Conservation (phyloP, 2,113 vertebrate genomes). For the Platycercus adscitus region DNA sequence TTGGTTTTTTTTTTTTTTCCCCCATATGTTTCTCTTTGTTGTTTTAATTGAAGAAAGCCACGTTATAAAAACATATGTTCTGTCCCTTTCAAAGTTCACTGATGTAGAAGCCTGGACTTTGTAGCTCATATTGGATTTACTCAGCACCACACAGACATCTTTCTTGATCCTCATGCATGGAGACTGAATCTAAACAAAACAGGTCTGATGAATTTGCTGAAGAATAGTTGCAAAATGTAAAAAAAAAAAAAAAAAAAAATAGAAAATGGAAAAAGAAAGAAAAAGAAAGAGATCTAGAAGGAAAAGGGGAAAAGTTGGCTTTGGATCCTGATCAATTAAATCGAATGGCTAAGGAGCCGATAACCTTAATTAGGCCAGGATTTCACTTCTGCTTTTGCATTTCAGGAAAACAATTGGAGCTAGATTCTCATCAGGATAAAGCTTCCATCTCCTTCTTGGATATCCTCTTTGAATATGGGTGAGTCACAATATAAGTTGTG, state of each 20-base stretch:
- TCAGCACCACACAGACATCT: background rate
- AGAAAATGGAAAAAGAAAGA: rapidly evolving
- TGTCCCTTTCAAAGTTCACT: background rate
- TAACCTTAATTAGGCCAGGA: background rate
- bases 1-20: no score
- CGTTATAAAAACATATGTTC: background rate
- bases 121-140: background rate
- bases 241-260: background rate
- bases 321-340: background rate
- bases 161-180: background rate
- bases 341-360: background rate
- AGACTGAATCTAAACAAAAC: background rate
- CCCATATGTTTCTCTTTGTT: background rate
- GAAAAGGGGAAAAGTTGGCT: background rate
- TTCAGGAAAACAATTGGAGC: background rate
- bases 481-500: background rate
- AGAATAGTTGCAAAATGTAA: background rate
- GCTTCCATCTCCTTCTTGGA: background rate
- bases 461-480: background rate
- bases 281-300: background rate
- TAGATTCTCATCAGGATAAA: background rate
- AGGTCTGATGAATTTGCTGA: background rate
- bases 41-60: background rate
- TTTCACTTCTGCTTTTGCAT: background rate
- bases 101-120: background rate